Conservation (phyloP, 1,140 invertebrate genomes). For the Euura saliciscinereae region DNA sequence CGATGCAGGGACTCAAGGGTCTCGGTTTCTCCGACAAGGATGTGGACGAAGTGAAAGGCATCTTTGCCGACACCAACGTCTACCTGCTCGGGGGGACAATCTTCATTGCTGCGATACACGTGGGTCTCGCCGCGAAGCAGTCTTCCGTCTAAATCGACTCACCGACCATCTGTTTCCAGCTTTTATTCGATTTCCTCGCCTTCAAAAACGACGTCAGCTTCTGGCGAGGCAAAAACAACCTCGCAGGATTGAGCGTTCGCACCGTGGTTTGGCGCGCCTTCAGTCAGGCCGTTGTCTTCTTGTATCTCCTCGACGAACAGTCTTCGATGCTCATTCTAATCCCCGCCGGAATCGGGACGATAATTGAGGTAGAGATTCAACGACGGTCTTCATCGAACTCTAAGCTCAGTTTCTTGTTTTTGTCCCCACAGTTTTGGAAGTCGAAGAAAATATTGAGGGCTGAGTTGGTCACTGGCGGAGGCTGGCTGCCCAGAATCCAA, state of each 20-base stretch:
- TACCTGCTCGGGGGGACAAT: constrained; percentile 93
- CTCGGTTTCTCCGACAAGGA: constrained; percentile 93
- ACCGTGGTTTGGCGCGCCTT: constrained; percentile 93
- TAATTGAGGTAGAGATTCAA: constrained; percentile 77
- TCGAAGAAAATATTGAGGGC: constrained; percentile 89
- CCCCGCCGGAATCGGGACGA: constrained; percentile 81
- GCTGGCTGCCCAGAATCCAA: constrained; percentile 50
- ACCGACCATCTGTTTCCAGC: constrained; percentile 64
- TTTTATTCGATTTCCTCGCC: constrained; percentile 95
- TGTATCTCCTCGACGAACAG: constrained; percentile 92
- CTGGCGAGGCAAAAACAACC: constrained; percentile 84
- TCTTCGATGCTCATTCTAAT: constrained; percentile 90
- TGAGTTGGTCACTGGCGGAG: constrained; percentile 55
- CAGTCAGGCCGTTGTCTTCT: constrained; percentile 91
- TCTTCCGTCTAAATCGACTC: constrained; percentile 10
- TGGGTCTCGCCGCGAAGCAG: constrained; percentile 61
- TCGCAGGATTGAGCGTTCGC: constrained; percentile 87
- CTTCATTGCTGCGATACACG: constrained; percentile 90
- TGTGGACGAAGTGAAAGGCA: constrained; percentile 94
- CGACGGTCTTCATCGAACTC: no score
- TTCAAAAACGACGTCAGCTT: constrained; percentile 98
- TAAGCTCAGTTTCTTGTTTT: constrained; percentile 20
- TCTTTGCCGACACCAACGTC: constrained; percentile 95
- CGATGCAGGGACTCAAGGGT: constrained; percentile 73
- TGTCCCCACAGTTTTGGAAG: constrained; percentile 83